Base-by-base conservation (phyloP, 2,113 vertebrate species). In the Tautogolabrus adspersus region DNA sequence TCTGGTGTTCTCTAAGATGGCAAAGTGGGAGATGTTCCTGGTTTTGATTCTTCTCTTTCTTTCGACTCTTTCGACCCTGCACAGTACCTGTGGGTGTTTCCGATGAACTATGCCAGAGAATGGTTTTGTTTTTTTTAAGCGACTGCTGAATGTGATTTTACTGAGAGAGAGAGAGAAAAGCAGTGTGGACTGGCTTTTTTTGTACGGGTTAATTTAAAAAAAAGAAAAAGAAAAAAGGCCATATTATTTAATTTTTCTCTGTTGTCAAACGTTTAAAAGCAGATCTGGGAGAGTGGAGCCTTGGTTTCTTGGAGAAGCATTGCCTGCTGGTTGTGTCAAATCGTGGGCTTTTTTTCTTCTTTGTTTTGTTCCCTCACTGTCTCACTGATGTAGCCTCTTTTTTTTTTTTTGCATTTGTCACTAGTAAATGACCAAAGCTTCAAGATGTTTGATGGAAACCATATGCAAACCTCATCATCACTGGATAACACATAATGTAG, bases 101-200 rank as follows among this genome's bases (percentile, higher is more conserved):
- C 89, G 88, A 91, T 52, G 84, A 81, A 92, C 91, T 92, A 84
- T 91, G 89, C 86, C 92, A 92, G 91, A 92, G 93, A 91, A 93
- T 90, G 94, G 90, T 87, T 85, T 91, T 92, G 3, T 34, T 34
- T 34, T 34, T 34, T 34, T 34, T 34, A 34, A 92, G 92, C 92
- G 94, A 95, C 94, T 94, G 94, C 93, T 95, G 94, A 95, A 95
- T 95, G 94, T 95, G 94, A 94, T 93, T 94, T 94, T 91, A 93
- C 91, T 93, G 93, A 93, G 93, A 92, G 30, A 34, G 30, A 34
- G 30, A 34, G 30, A 34, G 92, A 93, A 89, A 92, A 92, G 92
- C 92, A 91, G 93, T 68, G 89, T 90, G 93, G 92, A 91, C 93
- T 95, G 93, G 94, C 92, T 95, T 93, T 90, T 93, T 91, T 93